Evolutionary conservation across 2,797 vertebrate genomes (phyloP).

Genomic region (Coccyzus lansbergi): DNA sequence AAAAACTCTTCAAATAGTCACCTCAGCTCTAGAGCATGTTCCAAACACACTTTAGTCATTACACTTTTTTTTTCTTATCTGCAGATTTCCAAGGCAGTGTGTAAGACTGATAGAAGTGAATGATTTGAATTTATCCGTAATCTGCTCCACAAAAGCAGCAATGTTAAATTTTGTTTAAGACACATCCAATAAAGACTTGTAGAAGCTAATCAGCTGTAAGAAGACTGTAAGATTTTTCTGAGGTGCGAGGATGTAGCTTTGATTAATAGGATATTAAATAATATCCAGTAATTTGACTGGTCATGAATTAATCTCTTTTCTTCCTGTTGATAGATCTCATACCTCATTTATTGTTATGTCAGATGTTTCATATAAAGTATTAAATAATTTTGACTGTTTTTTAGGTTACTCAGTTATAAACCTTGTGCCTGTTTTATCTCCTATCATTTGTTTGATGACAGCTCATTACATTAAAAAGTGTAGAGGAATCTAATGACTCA

Average conservation of each 20-base stretch:
- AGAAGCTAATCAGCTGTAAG: conserved; percentile 40
- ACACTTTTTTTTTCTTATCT: background rate
- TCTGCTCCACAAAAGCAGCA: conserved; percentile 2
- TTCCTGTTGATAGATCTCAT: conserved; percentile 59
- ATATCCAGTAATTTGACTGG: conserved; percentile 51
- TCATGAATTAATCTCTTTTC: conserved; percentile 60
- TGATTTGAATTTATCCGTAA: background rate
- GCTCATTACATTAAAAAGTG: background rate
- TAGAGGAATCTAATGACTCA: conserved; percentile 41
- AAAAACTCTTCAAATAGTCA: background rate
- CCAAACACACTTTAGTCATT: background rate
- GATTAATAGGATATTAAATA: conserved; percentile 69
- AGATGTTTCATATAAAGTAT: conserved; percentile 26
- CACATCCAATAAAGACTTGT: conserved; percentile 19
- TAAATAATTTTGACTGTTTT: conserved; percentile 64
- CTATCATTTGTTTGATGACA: conserved; percentile 58
- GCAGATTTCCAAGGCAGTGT: background rate
- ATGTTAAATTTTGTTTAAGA: conserved; percentile 41
- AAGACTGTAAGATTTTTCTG: conserved; percentile 38
- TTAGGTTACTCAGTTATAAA: conserved; percentile 56
- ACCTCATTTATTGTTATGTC: conserved; percentile 62
- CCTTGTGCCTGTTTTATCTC: conserved; percentile 57
- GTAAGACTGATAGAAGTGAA: background rate
- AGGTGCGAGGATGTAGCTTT: conserved; percentile 42
- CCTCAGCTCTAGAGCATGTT: background rate